phyloP scores from a whole-genome alignment of 35 echinoderm and acorn worm species.

The Amphiura filiformis region DNA sequence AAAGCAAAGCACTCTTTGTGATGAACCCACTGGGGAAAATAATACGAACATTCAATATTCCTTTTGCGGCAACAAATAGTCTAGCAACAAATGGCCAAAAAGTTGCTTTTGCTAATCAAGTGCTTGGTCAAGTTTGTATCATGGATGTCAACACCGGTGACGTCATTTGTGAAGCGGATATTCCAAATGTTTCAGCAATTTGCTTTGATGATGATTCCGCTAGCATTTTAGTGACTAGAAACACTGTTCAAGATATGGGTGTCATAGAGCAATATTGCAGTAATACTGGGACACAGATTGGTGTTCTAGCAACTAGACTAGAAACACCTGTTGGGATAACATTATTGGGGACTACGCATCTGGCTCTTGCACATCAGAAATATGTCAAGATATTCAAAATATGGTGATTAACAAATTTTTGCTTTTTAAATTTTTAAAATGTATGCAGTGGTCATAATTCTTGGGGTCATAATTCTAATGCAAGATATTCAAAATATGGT shows the following conservation, averaged over 20 bases:
- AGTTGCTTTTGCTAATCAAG: not conserved
- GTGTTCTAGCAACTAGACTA: not conserved
- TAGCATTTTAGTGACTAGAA: not conserved
- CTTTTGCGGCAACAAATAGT: not conserved
- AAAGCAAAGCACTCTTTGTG: too few relatives aligned
- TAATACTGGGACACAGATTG: not conserved
- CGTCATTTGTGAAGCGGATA: not conserved
- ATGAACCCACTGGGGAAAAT: too few relatives aligned
- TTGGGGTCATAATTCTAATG: too few relatives aligned
- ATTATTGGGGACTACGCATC: not conserved
- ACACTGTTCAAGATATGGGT: not conserved
- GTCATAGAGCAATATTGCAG: conserved; percentile 2
- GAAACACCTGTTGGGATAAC: not conserved
- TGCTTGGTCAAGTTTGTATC: not conserved
- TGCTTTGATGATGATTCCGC: not conserved
- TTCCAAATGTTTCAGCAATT: not conserved
- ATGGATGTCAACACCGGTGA: not conserved
- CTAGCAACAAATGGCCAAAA: not conserved
- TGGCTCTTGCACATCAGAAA: too few relatives aligned
- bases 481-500: too few relatives aligned
- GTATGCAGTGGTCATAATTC: too few relatives aligned
- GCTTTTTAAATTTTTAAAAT: too few relatives aligned
- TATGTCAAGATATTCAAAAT: too few relatives aligned
- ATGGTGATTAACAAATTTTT: too few relatives aligned
- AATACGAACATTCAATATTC: not conserved